Percentiles rank a stretch among this genome's conserved stretches.
Evolutionary conservation across 2,888 invertebrate genomes (phyloP).

Genomic region (Leucania comma): DNA sequence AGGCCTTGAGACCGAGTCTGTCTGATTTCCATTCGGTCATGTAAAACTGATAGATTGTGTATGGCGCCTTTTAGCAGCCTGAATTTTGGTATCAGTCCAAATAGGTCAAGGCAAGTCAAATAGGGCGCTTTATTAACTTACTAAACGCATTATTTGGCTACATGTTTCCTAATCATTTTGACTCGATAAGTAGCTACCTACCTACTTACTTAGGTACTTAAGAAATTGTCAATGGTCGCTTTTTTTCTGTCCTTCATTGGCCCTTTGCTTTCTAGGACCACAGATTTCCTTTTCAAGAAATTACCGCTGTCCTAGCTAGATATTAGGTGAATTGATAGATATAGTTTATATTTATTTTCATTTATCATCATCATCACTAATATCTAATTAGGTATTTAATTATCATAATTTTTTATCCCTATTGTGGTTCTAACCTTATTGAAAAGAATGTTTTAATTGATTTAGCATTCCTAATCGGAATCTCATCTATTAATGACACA

Average conservation of each 20-base stretch:
- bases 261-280: too few species aligned
- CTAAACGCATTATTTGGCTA: background rate
- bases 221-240: background rate
- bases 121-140: conserved; percentile 9
- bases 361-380: conserved; percentile 5
- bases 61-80: conserved; percentile 5
- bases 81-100: conserved; percentile 18
- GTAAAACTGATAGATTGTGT: conserved; percentile 1
- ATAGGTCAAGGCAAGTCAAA: conserved; percentile 25
- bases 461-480: background rate
- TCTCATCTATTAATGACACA: conserved; percentile 7
- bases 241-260: too few species aligned
- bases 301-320: too few species aligned
- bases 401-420: background rate
- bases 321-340: too few species aligned
- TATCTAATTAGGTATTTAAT: conserved; percentile 6
- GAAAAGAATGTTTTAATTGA: conserved; percentile 1
- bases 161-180: conserved; percentile 4
- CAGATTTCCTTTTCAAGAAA: too few species aligned
- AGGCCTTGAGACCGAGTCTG: conserved; percentile 12
- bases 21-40: conserved; percentile 11
- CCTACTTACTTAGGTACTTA: too few species aligned
- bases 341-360: too few species aligned
- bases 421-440: conserved; percentile 1
- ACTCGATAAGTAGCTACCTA: background rate